A percentile compares a stretch with the other conserved stretches of the same genome.
These are phyloP conservation scores for Acanthacorydalis orientalis DNA, from an alignment of 2,888 invertebrate genomes.

Conservation along the genomic window DNA sequence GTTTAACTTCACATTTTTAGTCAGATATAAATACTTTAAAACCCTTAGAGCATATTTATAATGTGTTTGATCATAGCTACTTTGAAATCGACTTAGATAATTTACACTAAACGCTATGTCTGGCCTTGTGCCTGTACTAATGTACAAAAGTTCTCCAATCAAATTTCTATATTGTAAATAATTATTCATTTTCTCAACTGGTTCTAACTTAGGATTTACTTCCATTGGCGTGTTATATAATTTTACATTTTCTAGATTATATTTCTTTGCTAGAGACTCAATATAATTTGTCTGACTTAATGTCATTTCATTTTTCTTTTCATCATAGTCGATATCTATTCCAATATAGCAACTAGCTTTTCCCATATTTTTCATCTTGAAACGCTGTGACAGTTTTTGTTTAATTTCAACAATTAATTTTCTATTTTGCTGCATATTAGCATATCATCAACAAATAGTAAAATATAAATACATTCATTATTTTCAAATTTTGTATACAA, in stretches of 20 bases:
- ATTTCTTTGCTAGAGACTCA: constrained; percentile 11
- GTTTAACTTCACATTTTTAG: constrained; percentile 13
- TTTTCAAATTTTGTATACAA: constrained; percentile 4
- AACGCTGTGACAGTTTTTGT: not conserved
- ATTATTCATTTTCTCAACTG: too few relatives aligned
- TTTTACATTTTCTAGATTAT: constrained; percentile 13
- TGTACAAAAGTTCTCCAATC: too few relatives aligned
- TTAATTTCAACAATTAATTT: constrained; percentile 1
- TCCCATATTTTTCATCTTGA: constrained; percentile 4
- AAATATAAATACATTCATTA: constrained; percentile 2
- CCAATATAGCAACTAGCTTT: constrained; percentile 10
- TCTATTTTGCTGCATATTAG: constrained; percentile 4
- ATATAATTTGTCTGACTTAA: constrained; percentile 15
- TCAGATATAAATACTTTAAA: constrained; percentile 16
- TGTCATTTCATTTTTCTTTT: constrained; percentile 11
- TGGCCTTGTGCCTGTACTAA: too few relatives aligned
- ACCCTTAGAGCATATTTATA: constrained; percentile 16
- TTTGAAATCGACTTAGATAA: constrained; percentile 20
- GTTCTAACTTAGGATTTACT: constrained; percentile 11
- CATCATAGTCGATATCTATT: constrained; percentile 14
- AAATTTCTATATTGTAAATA: constrained; percentile 14
- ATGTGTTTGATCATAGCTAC: constrained; percentile 15
- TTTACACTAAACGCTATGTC: constrained; percentile 17
- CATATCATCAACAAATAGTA: constrained; percentile 7
- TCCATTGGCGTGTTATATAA: constrained; percentile 20